Evolutionary conservation across 2,888 invertebrate genomes (phyloP).

Genomic region (Nycteola revayana): DNA sequence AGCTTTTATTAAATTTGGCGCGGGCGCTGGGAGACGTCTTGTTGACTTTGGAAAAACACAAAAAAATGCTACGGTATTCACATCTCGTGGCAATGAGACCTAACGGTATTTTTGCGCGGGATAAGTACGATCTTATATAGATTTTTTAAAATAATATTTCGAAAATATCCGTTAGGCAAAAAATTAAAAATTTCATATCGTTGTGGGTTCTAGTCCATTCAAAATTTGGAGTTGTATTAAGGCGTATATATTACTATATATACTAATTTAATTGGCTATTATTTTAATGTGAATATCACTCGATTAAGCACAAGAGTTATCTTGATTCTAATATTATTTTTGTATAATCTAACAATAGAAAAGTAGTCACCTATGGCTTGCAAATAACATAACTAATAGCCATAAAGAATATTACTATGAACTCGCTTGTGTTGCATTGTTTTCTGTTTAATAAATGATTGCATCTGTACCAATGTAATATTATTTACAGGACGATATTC

Average conservation of each 20-base stretch:
- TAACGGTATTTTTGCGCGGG: conserved; percentile 15
- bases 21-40: conserved; percentile 35
- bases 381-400: conserved; percentile 79
- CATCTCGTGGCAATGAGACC: conserved; percentile 23
- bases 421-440: conserved; percentile 77
- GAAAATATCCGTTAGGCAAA: conserved; percentile 48
- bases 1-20: too few relatives aligned
- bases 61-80: conserved; percentile 25
- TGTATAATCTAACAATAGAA: conserved; percentile 76
- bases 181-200: conserved; percentile 50
- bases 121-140: conserved; percentile 20
- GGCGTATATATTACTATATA: conserved; percentile 37
- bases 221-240: conserved; percentile 43
- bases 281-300: conserved; percentile 50
- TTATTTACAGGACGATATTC: too few relatives aligned
- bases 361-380: conserved; percentile 76
- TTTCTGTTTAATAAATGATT: conserved; percentile 53
- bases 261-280: conserved; percentile 62
- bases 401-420: conserved; percentile 72
- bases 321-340: conserved; percentile 67
- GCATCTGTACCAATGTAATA: conserved; percentile 25
- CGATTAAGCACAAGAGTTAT: conserved; percentile 56
- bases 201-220: conserved; percentile 79
- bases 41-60: conserved; percentile 14
- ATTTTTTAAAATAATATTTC: conserved; percentile 23